Evolutionary conservation across 37 sponge, comb jelly and placozoan species (phyloP).

Genomic region (Cladorhizidae sp.): DNA sequence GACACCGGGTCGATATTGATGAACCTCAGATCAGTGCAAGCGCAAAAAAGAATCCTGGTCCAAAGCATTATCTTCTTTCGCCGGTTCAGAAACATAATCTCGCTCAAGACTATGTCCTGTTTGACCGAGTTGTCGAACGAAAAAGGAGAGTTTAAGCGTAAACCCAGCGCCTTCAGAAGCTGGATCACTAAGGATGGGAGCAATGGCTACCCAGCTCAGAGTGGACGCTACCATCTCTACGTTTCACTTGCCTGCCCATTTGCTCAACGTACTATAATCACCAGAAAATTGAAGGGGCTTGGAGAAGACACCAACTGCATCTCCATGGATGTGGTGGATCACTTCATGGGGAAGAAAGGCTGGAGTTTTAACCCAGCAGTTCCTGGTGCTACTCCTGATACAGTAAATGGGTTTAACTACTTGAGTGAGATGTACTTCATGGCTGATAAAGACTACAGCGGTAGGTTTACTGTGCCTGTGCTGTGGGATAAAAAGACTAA

Average conservation of each 20-base stretch:
- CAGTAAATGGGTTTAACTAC: slow-evolving; percentile 68
- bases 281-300: slow-evolving; percentile 79
- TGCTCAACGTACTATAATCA: slow-evolving; percentile 86
- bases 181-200: slow-evolving; percentile 57
- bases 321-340: slow-evolving; percentile 74
- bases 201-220: slow-evolving; percentile 72
- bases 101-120: too few relatives aligned
- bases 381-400: slow-evolving; percentile 63
- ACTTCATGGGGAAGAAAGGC: slow-evolving; percentile 64
- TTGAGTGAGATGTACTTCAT: slow-evolving; percentile 77
- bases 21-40: too few relatives aligned
- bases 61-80: too few relatives aligned
- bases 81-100: too few relatives aligned
- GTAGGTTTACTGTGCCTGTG: slow-evolving; percentile 86
- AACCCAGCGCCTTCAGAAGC: slow-evolving; percentile 61
- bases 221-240: slow-evolving; percentile 88
- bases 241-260: slow-evolving; percentile 92
- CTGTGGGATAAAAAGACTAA: slow-evolving; percentile 81
- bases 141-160: slow-evolving; percentile 79
- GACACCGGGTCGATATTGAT: too few relatives aligned
- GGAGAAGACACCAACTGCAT: slow-evolving; percentile 72
- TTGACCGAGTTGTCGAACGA: not conserved
- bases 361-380: slow-evolving; percentile 78
- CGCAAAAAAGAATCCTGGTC: too few relatives aligned
- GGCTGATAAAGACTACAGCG: slow-evolving; percentile 61